phyloP scores from a whole-genome alignment of 2,113 vertebrate genomes.

The Uropsilus gracilis region DNA sequence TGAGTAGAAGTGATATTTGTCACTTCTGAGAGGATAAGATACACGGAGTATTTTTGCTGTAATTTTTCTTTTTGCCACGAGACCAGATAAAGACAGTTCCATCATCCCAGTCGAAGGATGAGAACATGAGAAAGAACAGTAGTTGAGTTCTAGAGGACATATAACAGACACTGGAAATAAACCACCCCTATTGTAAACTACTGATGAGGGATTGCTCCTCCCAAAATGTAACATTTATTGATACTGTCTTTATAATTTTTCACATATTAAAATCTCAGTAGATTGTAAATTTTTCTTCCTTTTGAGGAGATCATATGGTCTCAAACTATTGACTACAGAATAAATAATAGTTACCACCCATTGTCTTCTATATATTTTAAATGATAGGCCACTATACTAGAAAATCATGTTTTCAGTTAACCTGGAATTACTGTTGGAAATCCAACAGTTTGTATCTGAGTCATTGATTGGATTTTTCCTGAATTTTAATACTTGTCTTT shows the following conservation, averaged over 20 bases:
- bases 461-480: neutral
- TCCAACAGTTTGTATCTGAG: neutral
- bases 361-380: neutral
- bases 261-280: neutral
- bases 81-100: neutral
- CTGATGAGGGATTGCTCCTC: neutral
- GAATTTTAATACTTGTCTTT: neutral
- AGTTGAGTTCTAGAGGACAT: neutral
- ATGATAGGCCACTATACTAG: neutral
- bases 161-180: neutral
- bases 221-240: neutral
- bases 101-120: neutral
- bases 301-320: neutral
- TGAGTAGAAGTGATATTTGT: neutral
- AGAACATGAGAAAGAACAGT: neutral
- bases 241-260: neutral
- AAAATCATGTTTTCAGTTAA: neutral
- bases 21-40: neutral
- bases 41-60: neutral
- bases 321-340: neutral
- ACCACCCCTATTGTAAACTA: neutral
- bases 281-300: neutral
- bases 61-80: neutral
- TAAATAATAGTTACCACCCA: neutral
- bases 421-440: neutral